Evolutionary conservation across 2,888 invertebrate genomes (phyloP), one percentile per base, ranked within the genome.

Genomic region (Glyphotaelius pellucidus): DNA sequence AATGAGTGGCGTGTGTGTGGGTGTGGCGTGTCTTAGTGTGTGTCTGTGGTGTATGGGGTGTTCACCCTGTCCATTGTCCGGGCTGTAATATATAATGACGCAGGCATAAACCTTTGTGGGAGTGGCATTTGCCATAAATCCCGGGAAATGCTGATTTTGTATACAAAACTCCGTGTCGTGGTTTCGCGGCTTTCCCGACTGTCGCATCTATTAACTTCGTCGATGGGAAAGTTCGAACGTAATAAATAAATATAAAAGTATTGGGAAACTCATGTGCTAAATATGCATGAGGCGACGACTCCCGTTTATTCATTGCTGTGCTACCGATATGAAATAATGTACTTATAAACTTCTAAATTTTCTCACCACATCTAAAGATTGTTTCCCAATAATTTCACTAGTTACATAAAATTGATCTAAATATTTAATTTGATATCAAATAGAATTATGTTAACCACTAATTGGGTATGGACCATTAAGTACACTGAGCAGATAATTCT

Each of bases 101-200:
- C 67, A n/a, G 67, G 67, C 67, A 67, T 67, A 67, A 67, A 67
- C 67, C 67, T 67, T n/a, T 67, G 67, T 67, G 67, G 67, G 67
- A 67, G 67, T 67, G 67, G 67, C 67, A 67, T 67, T n/a, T n/a
- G 67, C 67, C 25, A 67, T 67, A 67, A 67, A 67, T 67, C 67
- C 67, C 67, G 67, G 67, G 67, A 67, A 67, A 67, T n/a, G 67
- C 25, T 67, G 67, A 67, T 67, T 67, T 67, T 67, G 67, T 67
- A n/a, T 67, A 67, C 67, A 67, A 42, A 67, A 67, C 67, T 67
- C 25, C n/a, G 67, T 7, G 67, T 9, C 67, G n/a, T 25, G 67
- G n/a, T 67, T 67, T n/a, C 67, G 67, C 67, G 67, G 67, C 25
- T 67, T 67, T 67, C 67, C 67, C 25, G 67, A 67, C 25, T n/a